Percentiles rank a stretch among this genome's conserved stretches.
phyloP scores from a whole-genome alignment of 2,888 invertebrate genomes.

The Aphidoletes aphidimyza region DNA sequence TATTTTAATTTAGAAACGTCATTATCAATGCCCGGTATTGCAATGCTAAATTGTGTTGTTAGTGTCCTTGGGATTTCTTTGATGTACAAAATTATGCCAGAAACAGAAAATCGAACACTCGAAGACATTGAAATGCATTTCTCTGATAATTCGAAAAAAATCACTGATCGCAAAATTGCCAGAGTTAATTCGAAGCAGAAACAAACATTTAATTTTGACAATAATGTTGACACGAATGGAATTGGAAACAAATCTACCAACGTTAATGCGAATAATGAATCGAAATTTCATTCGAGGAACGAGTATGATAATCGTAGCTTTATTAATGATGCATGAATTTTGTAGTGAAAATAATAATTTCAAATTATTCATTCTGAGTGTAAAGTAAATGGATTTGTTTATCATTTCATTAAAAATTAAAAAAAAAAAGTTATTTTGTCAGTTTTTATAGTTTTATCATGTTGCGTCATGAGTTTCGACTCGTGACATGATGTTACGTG shows the following conservation, averaged over 20 bases:
- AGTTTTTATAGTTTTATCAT: no score
- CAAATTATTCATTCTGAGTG: background rate
- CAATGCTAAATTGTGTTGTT: conserved; percentile 68
- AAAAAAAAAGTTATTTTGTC: no score
- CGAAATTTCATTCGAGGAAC: background rate
- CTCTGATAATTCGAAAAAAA: conserved; percentile 56
- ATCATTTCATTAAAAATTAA: no score
- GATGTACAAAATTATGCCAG: conserved; percentile 56
- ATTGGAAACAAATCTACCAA: background rate
- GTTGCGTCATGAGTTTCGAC: no score
- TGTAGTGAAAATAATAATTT: background rate
- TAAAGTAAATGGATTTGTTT: no score
- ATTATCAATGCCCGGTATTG: conserved; percentile 68
- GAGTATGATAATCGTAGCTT: background rate
- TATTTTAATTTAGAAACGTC: conserved; percentile 68
- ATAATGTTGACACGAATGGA: background rate
- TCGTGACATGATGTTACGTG: no score
- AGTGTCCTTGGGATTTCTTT: conserved; percentile 65
- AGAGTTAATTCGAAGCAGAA: conserved; percentile 56
- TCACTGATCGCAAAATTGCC: conserved; percentile 56
- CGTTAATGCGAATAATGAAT: no score
- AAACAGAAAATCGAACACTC: conserved; percentile 56
- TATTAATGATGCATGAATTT: background rate
- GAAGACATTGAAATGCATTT: conserved; percentile 58
- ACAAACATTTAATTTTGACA: background rate